Evolutionary conservation across 2,113 vertebrate species (phyloP).

Genomic region (sheep (Ovis aries)): DNA sequence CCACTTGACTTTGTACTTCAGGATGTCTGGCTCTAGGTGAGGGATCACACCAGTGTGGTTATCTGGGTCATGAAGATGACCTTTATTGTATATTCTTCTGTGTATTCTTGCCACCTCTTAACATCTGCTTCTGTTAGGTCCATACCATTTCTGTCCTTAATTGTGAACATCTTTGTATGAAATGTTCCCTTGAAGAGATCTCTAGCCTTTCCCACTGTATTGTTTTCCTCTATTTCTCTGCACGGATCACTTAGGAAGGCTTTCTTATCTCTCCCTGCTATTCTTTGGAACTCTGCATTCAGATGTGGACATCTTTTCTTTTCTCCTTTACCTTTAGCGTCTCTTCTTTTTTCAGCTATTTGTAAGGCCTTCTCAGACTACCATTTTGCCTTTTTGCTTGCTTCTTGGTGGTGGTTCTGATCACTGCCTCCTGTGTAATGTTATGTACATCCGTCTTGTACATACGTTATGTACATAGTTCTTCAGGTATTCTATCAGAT

Average conservation of each 20-base stretch:
- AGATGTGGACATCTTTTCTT: background rate
- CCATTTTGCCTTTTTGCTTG: background rate
- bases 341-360: background rate
- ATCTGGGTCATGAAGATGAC: background rate
- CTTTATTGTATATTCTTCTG: background rate
- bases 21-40: background rate
- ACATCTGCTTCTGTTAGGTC: background rate
- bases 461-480: background rate
- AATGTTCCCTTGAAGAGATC: background rate
- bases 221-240: background rate
- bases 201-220: background rate
- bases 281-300: background rate
- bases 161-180: background rate
- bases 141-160: background rate
- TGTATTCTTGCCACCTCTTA: background rate
- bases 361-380: background rate
- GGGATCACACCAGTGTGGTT: background rate
- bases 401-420: background rate
- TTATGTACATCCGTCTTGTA: background rate
- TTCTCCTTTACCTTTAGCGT: background rate
- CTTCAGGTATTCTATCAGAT: background rate
- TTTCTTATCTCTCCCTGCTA: background rate
- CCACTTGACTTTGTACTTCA: background rate
- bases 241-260: background rate
- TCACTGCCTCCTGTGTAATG: background rate